Evolutionary conservation across 2,797 vertebrate genomes (phyloP), one percentile per base, ranked within the genome.

Genomic region (Numenius phaeopus): DNA sequence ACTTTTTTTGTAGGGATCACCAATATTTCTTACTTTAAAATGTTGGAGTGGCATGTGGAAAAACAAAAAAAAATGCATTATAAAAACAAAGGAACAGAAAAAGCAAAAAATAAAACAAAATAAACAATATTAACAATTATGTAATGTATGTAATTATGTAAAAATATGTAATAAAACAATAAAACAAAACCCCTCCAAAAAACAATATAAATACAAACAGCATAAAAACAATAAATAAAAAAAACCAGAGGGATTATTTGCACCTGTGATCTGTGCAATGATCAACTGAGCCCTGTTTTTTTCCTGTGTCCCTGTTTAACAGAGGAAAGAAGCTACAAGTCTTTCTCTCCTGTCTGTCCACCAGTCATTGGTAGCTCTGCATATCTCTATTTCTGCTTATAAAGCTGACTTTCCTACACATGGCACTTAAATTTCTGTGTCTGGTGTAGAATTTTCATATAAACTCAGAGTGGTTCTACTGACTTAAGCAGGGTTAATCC

Each of bases 251-350:
- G 2, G 8, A 8, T 83, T 86, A 39, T n/a, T 83, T 66, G 6
- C 11, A 37, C 5, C 10, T 55, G 10, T 62, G 8, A 52, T 24
- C 17, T 17, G 7, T 40, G 15, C 30, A 46, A 20, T 24, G 40
- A 30, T 29, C 1, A 2, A 27, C 7, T 21, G 19, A 91, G 8
- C 1, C 3, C 11, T 49, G 4, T 72, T 65, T 39, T 89, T 12
- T 55, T 49, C 20, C 21, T 46, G 3, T 49, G 4, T 49, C 40
- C 10, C 10, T 26, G 2, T 23, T 72, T 22, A 55, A 71, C 9
- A 3, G 8, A 86, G 12, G 10, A 29, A 47, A 64, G 24, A 71
- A 86, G 3, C 1, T 12, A 26, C 0, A 0, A 78, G 18, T 6
- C 4, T 65, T 32, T 55, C n/a, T 49, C 2, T 11, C 4, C 5